A percentile compares a stretch with the other conserved stretches of the same genome.
phyloP scores from a whole-genome alignment of 2,113 vertebrate species.

The Eurypyga helias region DNA sequence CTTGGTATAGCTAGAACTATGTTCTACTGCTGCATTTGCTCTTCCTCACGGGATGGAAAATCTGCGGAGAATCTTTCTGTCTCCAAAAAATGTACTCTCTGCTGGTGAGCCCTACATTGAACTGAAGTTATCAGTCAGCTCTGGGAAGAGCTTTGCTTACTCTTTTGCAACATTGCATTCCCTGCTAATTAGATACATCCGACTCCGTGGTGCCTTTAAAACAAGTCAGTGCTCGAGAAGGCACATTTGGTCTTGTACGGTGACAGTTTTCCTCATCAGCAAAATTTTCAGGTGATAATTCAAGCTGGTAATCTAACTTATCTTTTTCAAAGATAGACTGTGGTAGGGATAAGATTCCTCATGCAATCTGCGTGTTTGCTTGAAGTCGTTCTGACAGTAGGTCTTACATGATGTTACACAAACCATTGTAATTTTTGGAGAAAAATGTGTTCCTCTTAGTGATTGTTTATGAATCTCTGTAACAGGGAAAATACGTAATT shows the following conservation, averaged over 20 bases:
- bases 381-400: background rate
- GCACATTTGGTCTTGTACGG: conserved; percentile 45
- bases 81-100: background rate
- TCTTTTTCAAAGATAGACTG: background rate
- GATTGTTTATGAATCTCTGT: background rate
- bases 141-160: conserved; percentile 62
- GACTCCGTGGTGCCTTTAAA: conserved; percentile 65
- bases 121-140: conserved; percentile 26
- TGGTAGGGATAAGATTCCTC: background rate
- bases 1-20: background rate
- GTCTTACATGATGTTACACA: background rate
- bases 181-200: conserved; percentile 65
- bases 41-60: background rate
- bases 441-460: background rate
- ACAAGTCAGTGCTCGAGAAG: conserved; percentile 56
- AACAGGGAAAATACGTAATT: background rate
- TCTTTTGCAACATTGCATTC: conserved; percentile 70
- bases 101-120: background rate
- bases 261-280: conserved; percentile 40
- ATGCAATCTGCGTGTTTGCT: background rate
- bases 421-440: background rate
- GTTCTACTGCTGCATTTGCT: background rate
- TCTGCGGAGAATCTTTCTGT: background rate
- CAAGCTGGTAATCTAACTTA: background rate
- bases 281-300: conserved; percentile 54